These are phyloP conservation scores for Tenthredo distinguenda DNA, from an alignment of 2,888 invertebrate genomes.

Conservation along the genomic window DNA sequence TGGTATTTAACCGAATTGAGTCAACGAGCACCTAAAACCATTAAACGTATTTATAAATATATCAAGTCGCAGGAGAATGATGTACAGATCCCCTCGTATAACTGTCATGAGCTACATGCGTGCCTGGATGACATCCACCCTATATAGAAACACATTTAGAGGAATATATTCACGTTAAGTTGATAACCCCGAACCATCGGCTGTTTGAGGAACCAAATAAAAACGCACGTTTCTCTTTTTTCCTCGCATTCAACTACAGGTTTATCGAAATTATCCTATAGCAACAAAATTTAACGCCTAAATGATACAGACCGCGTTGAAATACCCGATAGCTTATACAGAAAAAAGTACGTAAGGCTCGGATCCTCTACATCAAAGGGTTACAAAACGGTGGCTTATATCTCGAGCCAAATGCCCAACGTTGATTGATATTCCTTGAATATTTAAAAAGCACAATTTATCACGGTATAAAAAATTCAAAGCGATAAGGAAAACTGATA, in stretches of 20 bases:
- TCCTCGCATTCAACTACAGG: not conserved
- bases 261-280: conserved; percentile 5
- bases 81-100: conserved; percentile 22
- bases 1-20: conserved; percentile 39
- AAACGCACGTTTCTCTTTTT: not conserved
- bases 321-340: not conserved
- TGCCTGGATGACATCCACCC: conserved; percentile 16
- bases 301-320: not conserved
- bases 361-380: not conserved
- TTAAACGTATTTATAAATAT: conserved; percentile 52
- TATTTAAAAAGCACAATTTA: not conserved
- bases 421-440: conserved; percentile 1
- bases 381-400: not conserved
- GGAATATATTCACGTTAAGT: conserved; percentile 17
- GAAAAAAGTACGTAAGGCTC: not conserved
- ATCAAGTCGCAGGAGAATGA: conserved; percentile 20
- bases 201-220: not conserved
- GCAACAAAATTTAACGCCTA: not conserved
- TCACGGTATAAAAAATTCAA: not conserved
- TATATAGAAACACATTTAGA: conserved; percentile 17
- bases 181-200: conserved; percentile 12
- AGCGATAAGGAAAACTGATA: not conserved
- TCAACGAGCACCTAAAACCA: conserved; percentile 43
- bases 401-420: not conserved
- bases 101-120: conserved; percentile 40